phyloP scores from a whole-genome alignment of 2,113 vertebrate species.

The Brachyhypopomus occidentalis region DNA sequence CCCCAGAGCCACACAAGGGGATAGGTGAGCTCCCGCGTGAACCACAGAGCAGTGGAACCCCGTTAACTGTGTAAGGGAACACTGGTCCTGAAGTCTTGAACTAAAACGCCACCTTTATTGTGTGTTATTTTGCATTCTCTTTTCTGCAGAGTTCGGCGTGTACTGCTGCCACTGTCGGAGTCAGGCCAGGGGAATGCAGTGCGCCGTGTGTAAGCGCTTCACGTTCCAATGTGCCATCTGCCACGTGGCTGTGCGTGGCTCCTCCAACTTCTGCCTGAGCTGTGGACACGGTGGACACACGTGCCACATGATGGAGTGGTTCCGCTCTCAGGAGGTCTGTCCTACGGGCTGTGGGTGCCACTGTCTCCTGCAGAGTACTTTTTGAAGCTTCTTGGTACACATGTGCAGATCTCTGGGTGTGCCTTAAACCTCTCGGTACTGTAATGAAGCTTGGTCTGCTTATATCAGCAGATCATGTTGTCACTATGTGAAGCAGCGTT shows the following conservation, averaged over 20 bases:
- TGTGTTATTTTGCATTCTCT: conserved; percentile 1
- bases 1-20: conserved; percentile 94
- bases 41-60: too few species aligned
- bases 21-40: conserved; percentile 78
- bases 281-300: conserved; percentile 95
- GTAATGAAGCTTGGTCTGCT: conserved; percentile 1
- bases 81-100: too few species aligned
- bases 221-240: conserved; percentile 97
- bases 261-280: conserved; percentile 97
- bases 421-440: conserved; percentile 30
- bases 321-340: conserved; percentile 91
- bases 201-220: conserved; percentile 91
- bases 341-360: conserved; percentile 95
- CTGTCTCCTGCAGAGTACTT: conserved; percentile 92
- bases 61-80: too few species aligned
- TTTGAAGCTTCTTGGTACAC: conserved; percentile 72
- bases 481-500: neutral
- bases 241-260: conserved; percentile 92
- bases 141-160: conserved; percentile 86
- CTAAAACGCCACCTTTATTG: neutral
- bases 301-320: conserved; percentile 99
- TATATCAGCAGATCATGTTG: neutral
- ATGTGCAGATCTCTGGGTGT: neutral
- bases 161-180: conserved; percentile 97
- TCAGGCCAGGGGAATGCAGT: conserved; percentile 90